Conservation (phyloP, 2,113 vertebrate species). For the Uria lomvia region DNA sequence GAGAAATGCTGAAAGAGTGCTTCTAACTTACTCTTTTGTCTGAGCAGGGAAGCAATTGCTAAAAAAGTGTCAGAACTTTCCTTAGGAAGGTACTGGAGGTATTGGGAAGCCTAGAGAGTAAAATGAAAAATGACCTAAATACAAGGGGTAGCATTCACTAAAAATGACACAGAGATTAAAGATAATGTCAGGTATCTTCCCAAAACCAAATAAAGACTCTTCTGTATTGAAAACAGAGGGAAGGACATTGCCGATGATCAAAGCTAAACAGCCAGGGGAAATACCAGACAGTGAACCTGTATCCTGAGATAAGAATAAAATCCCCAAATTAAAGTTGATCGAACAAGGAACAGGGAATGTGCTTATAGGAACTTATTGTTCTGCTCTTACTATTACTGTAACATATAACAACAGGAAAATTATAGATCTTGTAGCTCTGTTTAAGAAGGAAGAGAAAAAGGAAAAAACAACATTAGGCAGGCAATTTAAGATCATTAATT, state of each 20-base stretch:
- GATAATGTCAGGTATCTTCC: accelerated
- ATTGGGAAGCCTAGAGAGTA: neutral
- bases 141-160: neutral
- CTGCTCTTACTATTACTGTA: neutral
- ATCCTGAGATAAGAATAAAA: neutral
- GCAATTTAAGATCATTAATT: neutral
- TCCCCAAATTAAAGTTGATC: neutral
- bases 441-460: neutral
- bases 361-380: neutral
- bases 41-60: neutral
- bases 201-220: neutral
- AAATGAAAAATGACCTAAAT: neutral
- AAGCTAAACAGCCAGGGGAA: neutral
- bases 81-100: neutral
- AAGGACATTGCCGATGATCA: neutral
- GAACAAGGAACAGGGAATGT: neutral
- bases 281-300: neutral
- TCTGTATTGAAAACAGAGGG: neutral
- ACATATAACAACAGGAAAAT: neutral
- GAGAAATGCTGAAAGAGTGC: neutral
- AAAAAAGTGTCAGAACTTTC: neutral
- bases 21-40: neutral
- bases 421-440: neutral
- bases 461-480: neutral
- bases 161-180: neutral